Percentiles rank a stretch among this genome's conserved stretches.
These are phyloP conservation scores for Dicaeum eximium DNA, from an alignment of 2,113 vertebrate species.

Conservation along the genomic window DNA sequence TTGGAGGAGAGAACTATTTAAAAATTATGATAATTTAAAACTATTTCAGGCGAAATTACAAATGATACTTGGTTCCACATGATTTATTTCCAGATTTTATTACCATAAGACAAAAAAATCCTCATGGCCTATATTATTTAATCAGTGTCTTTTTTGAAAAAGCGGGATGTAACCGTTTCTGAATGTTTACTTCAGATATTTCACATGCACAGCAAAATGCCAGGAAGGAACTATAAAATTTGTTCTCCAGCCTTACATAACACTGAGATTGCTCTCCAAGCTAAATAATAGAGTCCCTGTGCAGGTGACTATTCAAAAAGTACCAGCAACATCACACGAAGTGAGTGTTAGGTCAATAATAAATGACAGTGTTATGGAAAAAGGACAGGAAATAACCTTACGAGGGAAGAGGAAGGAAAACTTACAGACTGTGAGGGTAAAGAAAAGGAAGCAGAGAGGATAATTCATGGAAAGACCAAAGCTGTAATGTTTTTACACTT, in stretches of 20 bases:
- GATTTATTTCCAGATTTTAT: neutral
- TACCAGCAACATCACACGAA: neutral
- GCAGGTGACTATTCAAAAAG: constrained; percentile 6
- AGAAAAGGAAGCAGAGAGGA: constrained; percentile 8
- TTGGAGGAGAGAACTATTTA: neutral
- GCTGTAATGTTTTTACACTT: neutral
- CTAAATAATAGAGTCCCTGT: neutral
- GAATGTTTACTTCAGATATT: neutral
- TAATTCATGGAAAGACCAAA: constrained; percentile 20
- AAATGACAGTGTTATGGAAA: neutral
- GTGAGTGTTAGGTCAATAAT: neutral
- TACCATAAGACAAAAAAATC: neutral
- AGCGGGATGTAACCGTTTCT: neutral
- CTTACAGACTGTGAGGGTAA: neutral
- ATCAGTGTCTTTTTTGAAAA: neutral
- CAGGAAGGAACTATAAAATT: constrained; percentile 17
- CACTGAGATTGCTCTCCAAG: neutral
- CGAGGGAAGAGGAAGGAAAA: neutral
- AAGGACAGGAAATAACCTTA: neutral
- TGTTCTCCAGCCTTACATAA: neutral
- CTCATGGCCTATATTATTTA: neutral
- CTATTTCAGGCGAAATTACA: neutral
- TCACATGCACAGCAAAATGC: neutral
- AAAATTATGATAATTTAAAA: neutral
- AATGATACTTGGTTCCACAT: neutral